phyloP scores from a whole-genome alignment of 2,797 vertebrate species.

The Heteromormyrus szaboi region DNA sequence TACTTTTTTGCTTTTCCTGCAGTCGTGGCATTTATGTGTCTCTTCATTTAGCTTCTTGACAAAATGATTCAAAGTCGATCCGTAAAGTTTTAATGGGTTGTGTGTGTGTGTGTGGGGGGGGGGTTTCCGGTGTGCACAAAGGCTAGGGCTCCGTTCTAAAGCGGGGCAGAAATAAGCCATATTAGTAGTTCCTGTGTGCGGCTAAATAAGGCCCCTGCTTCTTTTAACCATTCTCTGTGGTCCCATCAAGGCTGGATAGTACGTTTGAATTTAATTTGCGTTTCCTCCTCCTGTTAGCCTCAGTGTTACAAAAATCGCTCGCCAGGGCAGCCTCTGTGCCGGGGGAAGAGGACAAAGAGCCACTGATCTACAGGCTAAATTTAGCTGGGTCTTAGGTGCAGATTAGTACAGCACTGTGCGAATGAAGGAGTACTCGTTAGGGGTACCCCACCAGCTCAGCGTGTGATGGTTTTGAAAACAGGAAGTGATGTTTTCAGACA shows the following conservation, averaged over 20 bases:
- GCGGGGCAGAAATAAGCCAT: neutral
- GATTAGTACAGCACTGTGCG: constrained; percentile 42
- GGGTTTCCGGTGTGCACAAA: neutral
- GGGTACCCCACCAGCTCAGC: neutral
- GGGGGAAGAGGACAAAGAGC: constrained; percentile 29
- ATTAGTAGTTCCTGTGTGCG: neutral
- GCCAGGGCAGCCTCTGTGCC: constrained; percentile 25
- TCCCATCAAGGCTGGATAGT: neutral
- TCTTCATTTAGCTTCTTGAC: neutral
- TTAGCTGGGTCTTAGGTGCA: constrained; percentile 43
- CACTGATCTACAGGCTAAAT: constrained; percentile 47
- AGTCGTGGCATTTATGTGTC: neutral
- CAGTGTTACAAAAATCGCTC: neutral
- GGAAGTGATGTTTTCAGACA: neutral
- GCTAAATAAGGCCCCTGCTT: neutral
- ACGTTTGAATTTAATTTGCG: neutral
- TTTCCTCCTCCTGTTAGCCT: neutral
- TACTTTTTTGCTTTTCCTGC: neutral
- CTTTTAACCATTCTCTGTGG: neutral
- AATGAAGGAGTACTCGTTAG: constrained; percentile 22
- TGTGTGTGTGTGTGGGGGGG: neutral
- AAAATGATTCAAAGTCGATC: neutral
- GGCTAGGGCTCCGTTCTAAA: neutral
- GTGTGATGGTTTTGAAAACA: neutral
- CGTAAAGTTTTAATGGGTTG: neutral